A percentile compares a stretch with the other conserved stretches of the same genome.
Evolutionary conservation across 2,113 vertebrate genomes (phyloP).

Genomic region (Xerus inauris): DNA sequence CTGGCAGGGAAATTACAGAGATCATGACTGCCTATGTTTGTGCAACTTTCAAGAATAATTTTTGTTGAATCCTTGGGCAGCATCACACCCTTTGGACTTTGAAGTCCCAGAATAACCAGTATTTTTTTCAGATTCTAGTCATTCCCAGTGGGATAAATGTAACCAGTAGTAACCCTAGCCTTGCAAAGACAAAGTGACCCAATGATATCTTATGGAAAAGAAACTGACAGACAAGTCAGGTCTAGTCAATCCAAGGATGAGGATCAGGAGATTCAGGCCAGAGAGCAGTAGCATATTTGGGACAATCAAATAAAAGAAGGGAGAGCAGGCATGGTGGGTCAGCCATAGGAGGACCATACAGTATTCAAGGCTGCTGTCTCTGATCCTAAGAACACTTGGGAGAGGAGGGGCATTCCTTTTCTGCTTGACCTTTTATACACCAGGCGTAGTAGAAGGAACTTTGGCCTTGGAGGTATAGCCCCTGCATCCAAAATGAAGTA

Average conservation of each 20-base stretch:
- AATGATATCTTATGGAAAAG: not conserved
- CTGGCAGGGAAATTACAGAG: constrained; percentile 36
- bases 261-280: not conserved
- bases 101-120: not conserved
- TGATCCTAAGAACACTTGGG: not conserved
- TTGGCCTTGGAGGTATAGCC: not conserved
- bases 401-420: not conserved
- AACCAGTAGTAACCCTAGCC: not conserved
- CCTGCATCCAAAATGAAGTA: not conserved
- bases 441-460: not conserved
- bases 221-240: constrained; percentile 7
- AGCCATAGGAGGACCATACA: not conserved
- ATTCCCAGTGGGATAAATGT: not conserved
- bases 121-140: not conserved
- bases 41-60: not conserved
- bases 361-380: too few species aligned
- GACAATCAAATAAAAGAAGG: not conserved
- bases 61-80: not conserved
- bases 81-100: not conserved
- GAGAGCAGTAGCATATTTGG: not conserved
- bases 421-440: not conserved
- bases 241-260: constrained; percentile 1
- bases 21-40: not conserved
- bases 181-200: not conserved
- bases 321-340: not conserved